Evolutionary conservation across 2,113 vertebrate genomes (phyloP).

Genomic region (Sapajus apella): DNA sequence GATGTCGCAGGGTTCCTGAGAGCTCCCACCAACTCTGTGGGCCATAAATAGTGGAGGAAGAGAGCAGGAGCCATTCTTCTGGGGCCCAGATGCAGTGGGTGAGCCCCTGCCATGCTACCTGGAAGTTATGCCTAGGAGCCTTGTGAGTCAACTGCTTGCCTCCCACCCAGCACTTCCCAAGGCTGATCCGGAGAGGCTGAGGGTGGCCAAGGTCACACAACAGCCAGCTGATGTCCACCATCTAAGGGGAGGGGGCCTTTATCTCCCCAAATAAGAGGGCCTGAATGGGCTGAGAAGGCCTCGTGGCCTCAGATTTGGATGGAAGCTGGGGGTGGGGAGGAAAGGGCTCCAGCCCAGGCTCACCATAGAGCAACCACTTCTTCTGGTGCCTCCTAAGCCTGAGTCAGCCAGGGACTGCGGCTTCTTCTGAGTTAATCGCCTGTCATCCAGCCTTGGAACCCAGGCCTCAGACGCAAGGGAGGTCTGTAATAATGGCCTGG

Average conservation of each 20-base stretch:
- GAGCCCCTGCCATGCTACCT: neutral
- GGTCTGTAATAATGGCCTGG: slow-evolving; percentile 9
- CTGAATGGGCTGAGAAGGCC: neutral
- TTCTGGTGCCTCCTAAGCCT: neutral
- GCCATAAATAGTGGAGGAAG: neutral
- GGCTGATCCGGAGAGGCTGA: neutral
- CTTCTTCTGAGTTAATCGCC: slow-evolving; percentile 60
- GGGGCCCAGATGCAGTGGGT: neutral
- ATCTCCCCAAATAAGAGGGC: slow-evolving; percentile 59
- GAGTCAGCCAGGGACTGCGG: slow-evolving; percentile 57
- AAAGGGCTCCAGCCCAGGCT: neutral
- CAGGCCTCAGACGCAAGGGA: slow-evolving; percentile 32
- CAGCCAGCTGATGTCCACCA: neutral
- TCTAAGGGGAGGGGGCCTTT: neutral
- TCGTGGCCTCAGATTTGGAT: neutral
- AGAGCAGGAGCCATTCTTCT: neutral
- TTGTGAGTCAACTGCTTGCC: neutral
- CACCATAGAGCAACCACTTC: neutral
- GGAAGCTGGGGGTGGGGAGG: neutral
- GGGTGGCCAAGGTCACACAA: slow-evolving; percentile 32
- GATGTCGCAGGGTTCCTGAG: neutral
- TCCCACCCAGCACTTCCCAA: neutral
- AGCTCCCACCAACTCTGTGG: neutral
- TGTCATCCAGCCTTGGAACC: slow-evolving; percentile 48
- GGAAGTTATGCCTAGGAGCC: neutral